A percentile compares a stretch with the other conserved stretches of the same genome.
phyloP scores from a whole-genome alignment of 2,888 invertebrate genomes.

The Strigamia crassipes region DNA sequence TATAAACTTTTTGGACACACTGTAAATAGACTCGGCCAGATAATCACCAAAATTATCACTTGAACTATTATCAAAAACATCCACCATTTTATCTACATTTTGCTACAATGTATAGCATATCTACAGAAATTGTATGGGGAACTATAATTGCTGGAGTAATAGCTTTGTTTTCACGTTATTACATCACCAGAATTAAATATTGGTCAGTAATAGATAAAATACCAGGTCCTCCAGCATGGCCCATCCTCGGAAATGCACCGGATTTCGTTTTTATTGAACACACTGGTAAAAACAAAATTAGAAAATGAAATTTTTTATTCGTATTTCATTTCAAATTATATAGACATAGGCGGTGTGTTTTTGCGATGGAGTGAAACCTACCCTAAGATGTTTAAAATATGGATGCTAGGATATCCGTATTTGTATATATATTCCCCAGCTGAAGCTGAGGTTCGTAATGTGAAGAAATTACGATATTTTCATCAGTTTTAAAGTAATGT shows the following conservation, averaged over 20 bases:
- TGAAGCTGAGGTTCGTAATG: neutral
- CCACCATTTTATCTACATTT: no score
- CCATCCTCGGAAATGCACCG: conserved; percentile 68
- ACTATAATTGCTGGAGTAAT: neutral
- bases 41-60: no score
- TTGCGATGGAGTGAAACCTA: neutral
- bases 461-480: neutral
- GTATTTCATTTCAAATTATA: neutral
- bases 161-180: neutral
- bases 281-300: conserved; percentile 60
- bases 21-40: no score
- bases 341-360: neutral
- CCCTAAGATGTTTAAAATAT: neutral
- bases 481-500: neutral
- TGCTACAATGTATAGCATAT: neutral
- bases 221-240: conserved; percentile 66
- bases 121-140: neutral
- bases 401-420: neutral
- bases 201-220: conserved; percentile 61
- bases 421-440: neutral
- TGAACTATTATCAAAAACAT: neutral
- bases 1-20: no score
- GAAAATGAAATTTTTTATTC: neutral
- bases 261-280: conserved; percentile 66
- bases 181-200: neutral